Conservation (phyloP, 1,140 invertebrate species). For the Tetragonula clypearis region DNA sequence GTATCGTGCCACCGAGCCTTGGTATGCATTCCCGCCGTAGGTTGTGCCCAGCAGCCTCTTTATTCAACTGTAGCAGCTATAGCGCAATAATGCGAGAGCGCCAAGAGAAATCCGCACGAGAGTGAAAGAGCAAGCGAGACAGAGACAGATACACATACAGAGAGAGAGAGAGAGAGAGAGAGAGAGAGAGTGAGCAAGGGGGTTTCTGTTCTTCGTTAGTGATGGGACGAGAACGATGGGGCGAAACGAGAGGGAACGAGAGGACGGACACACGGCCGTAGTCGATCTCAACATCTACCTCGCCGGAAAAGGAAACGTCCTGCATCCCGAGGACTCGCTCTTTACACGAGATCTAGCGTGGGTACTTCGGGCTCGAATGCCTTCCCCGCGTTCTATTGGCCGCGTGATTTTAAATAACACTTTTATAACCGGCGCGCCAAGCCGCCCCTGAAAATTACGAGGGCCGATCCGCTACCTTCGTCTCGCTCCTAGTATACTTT, state of each 20-base stretch:
- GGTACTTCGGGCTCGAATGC: conserved; percentile 38
- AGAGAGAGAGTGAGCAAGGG: too few relatives aligned
- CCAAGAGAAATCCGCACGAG: conserved; percentile 40
- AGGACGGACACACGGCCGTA: neutral
- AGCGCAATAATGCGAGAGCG: conserved; percentile 43
- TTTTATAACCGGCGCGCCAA: conserved; percentile 16
- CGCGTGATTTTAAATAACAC: conserved; percentile 45
- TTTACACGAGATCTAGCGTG: conserved; percentile 43
- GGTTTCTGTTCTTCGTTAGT: conserved; percentile 60
- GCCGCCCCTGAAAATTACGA: neutral
- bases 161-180: neutral
- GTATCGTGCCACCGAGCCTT: conserved; percentile 35
- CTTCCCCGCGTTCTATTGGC: conserved; percentile 24
- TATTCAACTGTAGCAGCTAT: conserved; percentile 35
- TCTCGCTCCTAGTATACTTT: neutral
- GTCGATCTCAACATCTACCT: conserved; percentile 56
- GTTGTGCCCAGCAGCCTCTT: conserved; percentile 29
- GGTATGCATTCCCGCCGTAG: conserved; percentile 13
- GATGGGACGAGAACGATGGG: conserved; percentile 37
- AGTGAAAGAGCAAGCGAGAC: neutral
- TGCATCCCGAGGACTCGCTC: conserved; percentile 40
- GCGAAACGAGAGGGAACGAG: neutral
- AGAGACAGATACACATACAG: neutral
- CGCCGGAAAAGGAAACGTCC: conserved; percentile 59
- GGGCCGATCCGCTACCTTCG: neutral